A percentile compares a stretch with the other conserved stretches of the same genome.
These are phyloP conservation scores for Lampropteryx suffumata DNA, from an alignment of 2,888 invertebrate species.

Conservation along the genomic window DNA sequence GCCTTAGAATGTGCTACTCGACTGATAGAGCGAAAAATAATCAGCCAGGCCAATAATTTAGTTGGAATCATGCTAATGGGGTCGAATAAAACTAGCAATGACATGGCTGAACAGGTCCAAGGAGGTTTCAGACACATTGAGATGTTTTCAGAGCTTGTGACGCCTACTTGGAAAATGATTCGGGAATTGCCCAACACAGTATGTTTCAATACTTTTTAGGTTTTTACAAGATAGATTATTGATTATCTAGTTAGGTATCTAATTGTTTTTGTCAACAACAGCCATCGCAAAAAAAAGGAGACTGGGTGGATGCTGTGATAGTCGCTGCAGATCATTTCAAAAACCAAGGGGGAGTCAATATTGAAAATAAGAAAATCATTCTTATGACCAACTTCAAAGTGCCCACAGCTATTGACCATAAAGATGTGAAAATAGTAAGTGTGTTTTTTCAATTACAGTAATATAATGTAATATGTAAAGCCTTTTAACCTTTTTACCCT, in stretches of 20 bases:
- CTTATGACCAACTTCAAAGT: slow-evolving; percentile 85
- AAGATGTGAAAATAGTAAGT: slow-evolving; percentile 68
- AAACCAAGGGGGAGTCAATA: slow-evolving; percentile 52
- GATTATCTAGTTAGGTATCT: too few relatives aligned
- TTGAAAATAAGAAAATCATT: slow-evolving; percentile 78
- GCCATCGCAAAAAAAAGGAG: slow-evolving; percentile 76
- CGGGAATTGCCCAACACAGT: slow-evolving; percentile 66
- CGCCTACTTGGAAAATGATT: slow-evolving; percentile 85
- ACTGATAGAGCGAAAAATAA: slow-evolving; percentile 87
- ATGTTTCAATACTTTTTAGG: too few relatives aligned
- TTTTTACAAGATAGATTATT: too few relatives aligned
- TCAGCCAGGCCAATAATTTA: slow-evolving; percentile 85
- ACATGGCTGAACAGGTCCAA: slow-evolving; percentile 53
- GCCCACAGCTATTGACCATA: slow-evolving; percentile 66
- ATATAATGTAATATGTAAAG: too few relatives aligned
- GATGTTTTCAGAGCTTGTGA: slow-evolving; percentile 70
- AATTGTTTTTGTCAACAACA: too few relatives aligned
- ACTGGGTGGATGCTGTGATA: slow-evolving; percentile 86
- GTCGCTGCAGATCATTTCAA: slow-evolving; percentile 81
- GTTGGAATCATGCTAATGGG: slow-evolving; percentile 86
- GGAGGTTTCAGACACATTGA: slow-evolving; percentile 83
- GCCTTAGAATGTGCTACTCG: slow-evolving; percentile 82
- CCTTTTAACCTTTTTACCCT: too few relatives aligned
- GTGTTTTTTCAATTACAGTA: too few relatives aligned
- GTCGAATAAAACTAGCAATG: slow-evolving; percentile 80